Percentiles rank a stretch among this genome's conserved stretches.
These are phyloP conservation scores for Beaufortia kweichowensis DNA, from an alignment of 2,113 vertebrate genomes.

Conservation along the genomic window DNA sequence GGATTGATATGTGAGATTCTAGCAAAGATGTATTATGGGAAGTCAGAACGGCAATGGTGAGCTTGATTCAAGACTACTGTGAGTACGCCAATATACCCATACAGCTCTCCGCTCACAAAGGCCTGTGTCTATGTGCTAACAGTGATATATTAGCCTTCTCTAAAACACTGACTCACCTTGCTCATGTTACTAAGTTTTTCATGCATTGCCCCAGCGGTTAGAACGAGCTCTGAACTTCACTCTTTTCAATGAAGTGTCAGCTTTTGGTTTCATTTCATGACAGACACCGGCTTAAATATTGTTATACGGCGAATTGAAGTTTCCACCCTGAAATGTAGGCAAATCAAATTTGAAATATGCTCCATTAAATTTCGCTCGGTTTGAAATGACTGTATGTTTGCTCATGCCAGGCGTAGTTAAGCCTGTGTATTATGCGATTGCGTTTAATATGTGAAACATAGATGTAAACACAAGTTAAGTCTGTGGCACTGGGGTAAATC, in stretches of 20 bases:
- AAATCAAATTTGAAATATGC: slow-evolving; percentile 38
- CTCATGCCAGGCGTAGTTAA: slow-evolving; percentile 16
- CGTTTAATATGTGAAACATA: slow-evolving; percentile 49
- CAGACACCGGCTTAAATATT: slow-evolving; percentile 10
- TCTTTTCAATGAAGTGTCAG: slow-evolving; percentile 9
- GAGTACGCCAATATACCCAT: slow-evolving; percentile 35
- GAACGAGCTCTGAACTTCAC: slow-evolving; percentile 20
- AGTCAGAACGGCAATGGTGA: slow-evolving; percentile 37
- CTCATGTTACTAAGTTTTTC: slow-evolving; percentile 37
- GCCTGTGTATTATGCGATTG: slow-evolving; percentile 20
- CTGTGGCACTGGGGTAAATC: slow-evolving; percentile 22
- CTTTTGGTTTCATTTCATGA: slow-evolving; percentile 35
- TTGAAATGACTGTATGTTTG: slow-evolving; percentile 40
- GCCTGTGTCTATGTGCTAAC: slow-evolving; percentile 39
- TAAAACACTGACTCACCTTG: slow-evolving; percentile 26
- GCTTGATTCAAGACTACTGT: slow-evolving; percentile 39
- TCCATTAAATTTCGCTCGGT: slow-evolving; percentile 19
- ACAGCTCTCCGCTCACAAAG: slow-evolving; percentile 24
- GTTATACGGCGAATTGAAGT: slow-evolving; percentile 18
- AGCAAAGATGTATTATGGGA: slow-evolving; percentile 34
- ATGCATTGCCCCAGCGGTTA: slow-evolving; percentile 22
- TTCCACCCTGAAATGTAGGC: slow-evolving; percentile 15
- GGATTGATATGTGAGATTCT: slow-evolving; percentile 43
- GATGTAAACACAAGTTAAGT: slow-evolving; percentile 46
- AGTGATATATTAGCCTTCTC: slow-evolving; percentile 51